Base-by-base conservation (phyloP, 2,797 vertebrate genomes). In the Pangasius mekongensis region DNA sequence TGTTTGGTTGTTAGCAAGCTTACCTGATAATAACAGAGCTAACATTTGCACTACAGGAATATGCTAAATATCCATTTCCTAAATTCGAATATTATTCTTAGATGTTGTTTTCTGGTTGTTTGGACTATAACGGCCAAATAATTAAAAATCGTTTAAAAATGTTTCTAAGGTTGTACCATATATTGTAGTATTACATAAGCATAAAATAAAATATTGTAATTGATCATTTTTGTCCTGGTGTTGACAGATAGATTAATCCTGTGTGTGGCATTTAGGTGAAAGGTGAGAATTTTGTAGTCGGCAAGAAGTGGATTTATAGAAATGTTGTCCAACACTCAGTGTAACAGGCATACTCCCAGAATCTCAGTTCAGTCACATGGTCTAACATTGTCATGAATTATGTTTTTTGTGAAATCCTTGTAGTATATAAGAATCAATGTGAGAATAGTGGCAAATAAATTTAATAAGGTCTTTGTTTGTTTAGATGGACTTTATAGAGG, bases 151-250 rank as follows among this genome's bases (percentile, higher is more conserved):
- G 33, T 83, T 87, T 83, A 43, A 43, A 54, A 5, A 43, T 24
- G 39, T 80, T 36, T 56, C 9, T 30, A 43, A 80, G 60, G 78
- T 39, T 54, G 47, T 85, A 49, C 1, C 22, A 64, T 67, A 62
- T 77, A 73, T 54, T 81, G 36, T 82, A 81, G 18, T 30, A 43
- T 36, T 64, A 62, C 36, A 71, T 27, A 56, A 16, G 18, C 71
- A 33, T 69, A 14, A 58, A 33, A 69, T 88, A 49, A 87, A 83
- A 56, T 83, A 73, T 52, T 74, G 60, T 83, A 58, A 85, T 83
- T 83, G 60, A 87, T 89, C 83, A 90, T 81, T 89, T 73, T 90
- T 89, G 71, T 71, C 8, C 54, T 83, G 85, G 49, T 66, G 14
- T 49, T 18, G 20, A 33, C 47, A 33, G 8, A 62, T 39, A 62